A percentile compares a stretch with the other conserved stretches of the same genome.
These are phyloP conservation scores for Smittia sp. DNA, from an alignment of 2,888 invertebrate genomes.

Conservation along the genomic window DNA sequence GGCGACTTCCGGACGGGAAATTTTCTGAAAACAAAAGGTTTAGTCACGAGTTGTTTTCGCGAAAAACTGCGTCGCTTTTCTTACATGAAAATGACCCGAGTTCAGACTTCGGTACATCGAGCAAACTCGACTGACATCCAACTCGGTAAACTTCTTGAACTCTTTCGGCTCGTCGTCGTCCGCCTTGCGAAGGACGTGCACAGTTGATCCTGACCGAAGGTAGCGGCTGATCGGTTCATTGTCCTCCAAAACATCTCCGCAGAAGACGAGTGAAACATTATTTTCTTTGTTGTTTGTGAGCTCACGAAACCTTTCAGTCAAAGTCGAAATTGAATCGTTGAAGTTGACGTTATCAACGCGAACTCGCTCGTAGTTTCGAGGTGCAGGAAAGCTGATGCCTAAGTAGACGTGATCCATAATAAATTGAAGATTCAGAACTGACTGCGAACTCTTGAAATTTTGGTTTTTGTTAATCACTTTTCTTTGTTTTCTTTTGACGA, in stretches of 20 bases:
- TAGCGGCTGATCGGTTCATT: constrained; percentile 58
- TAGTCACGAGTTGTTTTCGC: constrained; percentile 37
- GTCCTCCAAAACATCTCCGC: constrained; percentile 63
- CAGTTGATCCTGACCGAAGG: constrained; percentile 56
- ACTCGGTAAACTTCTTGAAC: constrained; percentile 55
- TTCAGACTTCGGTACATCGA: constrained; percentile 1
- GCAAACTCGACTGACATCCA: constrained; percentile 53
- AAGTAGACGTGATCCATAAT: constrained; percentile 48
- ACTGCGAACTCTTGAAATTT: too few relatives aligned
- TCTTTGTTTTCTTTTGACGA: too few relatives aligned
- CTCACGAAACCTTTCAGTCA: constrained; percentile 58
- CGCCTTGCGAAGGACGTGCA: constrained; percentile 57
- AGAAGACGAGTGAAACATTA: constrained; percentile 56
- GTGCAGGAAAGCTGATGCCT: constrained; percentile 56
- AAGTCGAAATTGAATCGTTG: constrained; percentile 56
- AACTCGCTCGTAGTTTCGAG: constrained; percentile 55
- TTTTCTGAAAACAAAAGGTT: constrained; percentile 35
- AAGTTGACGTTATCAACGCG: constrained; percentile 60
- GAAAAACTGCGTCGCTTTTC: not conserved
- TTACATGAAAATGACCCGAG: constrained; percentile 33
- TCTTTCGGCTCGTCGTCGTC: constrained; percentile 50
- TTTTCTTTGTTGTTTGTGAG: constrained; percentile 42
- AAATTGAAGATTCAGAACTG: too few relatives aligned
- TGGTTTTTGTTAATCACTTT: too few relatives aligned
- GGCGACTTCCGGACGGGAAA: constrained; percentile 55